Conservation (phyloP, 1,140 invertebrate species). For the Phenacoccus solenopsis region DNA sequence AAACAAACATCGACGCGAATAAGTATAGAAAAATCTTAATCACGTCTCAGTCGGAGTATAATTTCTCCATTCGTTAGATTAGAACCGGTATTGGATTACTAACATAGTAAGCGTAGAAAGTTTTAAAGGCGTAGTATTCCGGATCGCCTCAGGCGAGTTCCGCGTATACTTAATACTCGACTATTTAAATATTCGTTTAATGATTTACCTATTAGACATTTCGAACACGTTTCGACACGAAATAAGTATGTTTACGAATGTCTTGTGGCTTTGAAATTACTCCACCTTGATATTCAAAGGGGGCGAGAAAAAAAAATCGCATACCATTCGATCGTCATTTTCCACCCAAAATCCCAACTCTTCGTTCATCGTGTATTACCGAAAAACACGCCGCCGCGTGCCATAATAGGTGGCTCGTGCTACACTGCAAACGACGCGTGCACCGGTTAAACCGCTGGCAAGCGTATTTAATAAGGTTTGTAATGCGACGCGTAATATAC, state of each 20-base stretch:
- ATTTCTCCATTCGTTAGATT: constrained; percentile 6
- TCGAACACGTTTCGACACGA: not conserved
- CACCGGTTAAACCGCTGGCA: constrained; percentile 8
- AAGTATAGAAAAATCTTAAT: not conserved
- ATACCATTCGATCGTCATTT: not conserved
- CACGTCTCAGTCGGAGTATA: not conserved
- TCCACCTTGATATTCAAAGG: constrained; percentile 2
- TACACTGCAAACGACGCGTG: not conserved
- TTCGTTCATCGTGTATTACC: not conserved
- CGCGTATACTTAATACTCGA: constrained; percentile 12
- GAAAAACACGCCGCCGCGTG: not conserved
- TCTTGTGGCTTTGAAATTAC: not conserved
- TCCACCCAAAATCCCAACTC: too few relatives aligned
- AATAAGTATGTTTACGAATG: not conserved
- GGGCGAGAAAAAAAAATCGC: not conserved
- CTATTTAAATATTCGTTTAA: constrained; percentile 15
- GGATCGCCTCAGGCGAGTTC: constrained; percentile 7
- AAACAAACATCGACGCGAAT: not conserved
- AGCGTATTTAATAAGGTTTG: not conserved
- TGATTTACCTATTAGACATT: constrained; percentile 11
- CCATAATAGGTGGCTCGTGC: not conserved
- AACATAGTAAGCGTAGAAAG: constrained; percentile 16
- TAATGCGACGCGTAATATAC: not conserved
- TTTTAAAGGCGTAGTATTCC: constrained; percentile 17
- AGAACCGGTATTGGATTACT: constrained; percentile 13